Percentiles rank a stretch among this genome's conserved stretches.
These are phyloP conservation scores for Cyclopterus lumpus DNA, from an alignment of 2,797 vertebrate genomes.

Conservation along the genomic window DNA sequence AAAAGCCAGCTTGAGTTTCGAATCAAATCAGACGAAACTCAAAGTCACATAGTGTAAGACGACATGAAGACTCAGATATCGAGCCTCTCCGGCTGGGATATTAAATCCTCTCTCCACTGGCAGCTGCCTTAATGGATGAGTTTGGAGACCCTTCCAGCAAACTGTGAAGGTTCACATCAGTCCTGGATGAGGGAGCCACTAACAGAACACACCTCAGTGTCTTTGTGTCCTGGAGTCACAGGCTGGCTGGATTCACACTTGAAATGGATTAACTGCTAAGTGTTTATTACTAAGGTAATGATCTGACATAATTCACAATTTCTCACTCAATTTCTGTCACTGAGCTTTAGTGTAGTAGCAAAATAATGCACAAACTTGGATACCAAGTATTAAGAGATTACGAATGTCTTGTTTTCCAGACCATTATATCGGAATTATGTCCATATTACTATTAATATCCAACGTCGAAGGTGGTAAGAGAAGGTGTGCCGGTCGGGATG, in stretches of 20 bases:
- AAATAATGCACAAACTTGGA: not conserved
- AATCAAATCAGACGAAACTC: slow-evolving; percentile 25
- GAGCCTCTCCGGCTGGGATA: slow-evolving; percentile 40
- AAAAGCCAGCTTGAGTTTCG: not conserved
- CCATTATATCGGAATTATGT: not conserved
- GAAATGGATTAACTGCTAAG: slow-evolving; percentile 1
- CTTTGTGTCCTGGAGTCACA: slow-evolving; percentile 6
- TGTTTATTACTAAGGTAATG: not conserved
- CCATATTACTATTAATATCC: not conserved
- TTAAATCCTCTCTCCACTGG: slow-evolving; percentile 45
- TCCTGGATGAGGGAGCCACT: not conserved
- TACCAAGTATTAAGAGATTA: not conserved
- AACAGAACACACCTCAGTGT: slow-evolving; percentile 8
- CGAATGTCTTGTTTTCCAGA: not conserved
- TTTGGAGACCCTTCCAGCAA: slow-evolving; percentile 32
- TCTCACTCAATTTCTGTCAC: not conserved
- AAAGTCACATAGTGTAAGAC: slow-evolving; percentile 29
- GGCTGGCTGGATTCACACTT: slow-evolving; percentile 9
- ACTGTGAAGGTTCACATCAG: slow-evolving; percentile 28
- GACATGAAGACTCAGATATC: slow-evolving; percentile 43
- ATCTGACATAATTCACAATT: slow-evolving; percentile 1
- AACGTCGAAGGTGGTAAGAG: not conserved
- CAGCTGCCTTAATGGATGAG: slow-evolving; percentile 53
- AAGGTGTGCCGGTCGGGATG: no score
- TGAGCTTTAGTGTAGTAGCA: not conserved